Base-by-base conservation (phyloP, 2,797 vertebrate species). In the Streptopelia turtur region DNA sequence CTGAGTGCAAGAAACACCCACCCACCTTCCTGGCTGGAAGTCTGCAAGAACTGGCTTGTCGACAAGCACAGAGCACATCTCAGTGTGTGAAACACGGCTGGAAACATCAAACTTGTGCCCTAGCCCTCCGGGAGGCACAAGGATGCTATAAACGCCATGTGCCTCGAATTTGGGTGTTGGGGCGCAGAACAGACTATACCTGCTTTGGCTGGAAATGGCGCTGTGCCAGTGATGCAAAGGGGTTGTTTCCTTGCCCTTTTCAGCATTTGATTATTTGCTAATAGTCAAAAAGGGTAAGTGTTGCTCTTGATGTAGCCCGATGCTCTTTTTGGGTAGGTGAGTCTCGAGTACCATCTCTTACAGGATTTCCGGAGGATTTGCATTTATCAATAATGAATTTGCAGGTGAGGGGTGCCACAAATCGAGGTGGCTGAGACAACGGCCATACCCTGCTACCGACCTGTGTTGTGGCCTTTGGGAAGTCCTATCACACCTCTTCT, bases 271-370 rank as follows among this genome's bases (percentile, higher is more conserved):
- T 47, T 31, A n/a, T 43, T 63, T 57, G 7, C 24, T 33, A n/a
- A n/a, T 56, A 37, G 24, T 31, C 16, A 45, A 57, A 79, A 74
- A 43, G 21, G 11, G 13, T 28, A 31, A 45, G 28, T 33, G 35
- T 30, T 0, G 1, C 30, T 50, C 37, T n/a, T 39, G 30, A 53
- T 3, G 0, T 27, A 35, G 10, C 57, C 37, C 45, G 21, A 16
- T 47, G 33, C 56, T 57, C 25, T 30, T 57, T 52, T 33, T 45
- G 12, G 39, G 28, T 57, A 17, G 22, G 20, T 70, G 37, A 47
- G 47, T 75, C 15, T 16, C 47, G 68, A 68, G 30, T n/a, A 24
- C 21, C 0, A 1, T n/a, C 28, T 79, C 50, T 35, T 61, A 52
- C 21, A 59, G 60, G 60, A 27, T 17, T 52, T 14, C 8, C 28